Evolutionary conservation across 2,888 invertebrate species (phyloP), one percentile per base, ranked within the genome.

Genomic region (Drosophila meridiana): DNA sequence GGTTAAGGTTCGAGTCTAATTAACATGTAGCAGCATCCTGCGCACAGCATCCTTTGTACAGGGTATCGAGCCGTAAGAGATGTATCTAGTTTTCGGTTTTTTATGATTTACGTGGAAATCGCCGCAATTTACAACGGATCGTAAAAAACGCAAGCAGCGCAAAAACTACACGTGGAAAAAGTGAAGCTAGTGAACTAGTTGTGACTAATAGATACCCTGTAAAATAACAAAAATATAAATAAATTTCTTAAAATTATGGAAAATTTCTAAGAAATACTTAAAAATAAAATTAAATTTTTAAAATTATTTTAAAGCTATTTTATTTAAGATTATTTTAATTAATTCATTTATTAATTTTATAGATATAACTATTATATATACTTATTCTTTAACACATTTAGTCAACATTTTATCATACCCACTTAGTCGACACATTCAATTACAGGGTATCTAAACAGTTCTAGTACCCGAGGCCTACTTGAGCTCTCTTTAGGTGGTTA

Each of bases 51-150:
- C 65, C 69, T 77, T 32, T 1, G 32, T 50, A 52, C 64, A 60
- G 79, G 71, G 65, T 62, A 76, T 55, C 34, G 55, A n/a, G 59
- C 52, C 60, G 45, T 68, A 40, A 64, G 78, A 75, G 73, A n/a
- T 4, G 67, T 77, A 76, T 75, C 76, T 76, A 75, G 6, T 11
- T 20, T 52, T 52, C 11, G 50, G 32, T 77, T 77, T 76, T 90
- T 89, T 89, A 90, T 82, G 91, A 88, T 91, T 89, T 89, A 88
- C 90, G 76, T 82, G 86, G 90, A 89, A 89, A 87, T 83, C 74
- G 84, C 70, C 69, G 58, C 76, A 83, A 77, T 78, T 79, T 80
- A 87, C 78, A 80, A 66, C 42, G 65, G 40, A 58, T 87, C 87
- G 60, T 90, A 89, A 87, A 90, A 87, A 86, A 82, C 50, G 71